phyloP scores from a whole-genome alignment of 2,888 invertebrate species.

The Andrena chrysosceles region DNA sequence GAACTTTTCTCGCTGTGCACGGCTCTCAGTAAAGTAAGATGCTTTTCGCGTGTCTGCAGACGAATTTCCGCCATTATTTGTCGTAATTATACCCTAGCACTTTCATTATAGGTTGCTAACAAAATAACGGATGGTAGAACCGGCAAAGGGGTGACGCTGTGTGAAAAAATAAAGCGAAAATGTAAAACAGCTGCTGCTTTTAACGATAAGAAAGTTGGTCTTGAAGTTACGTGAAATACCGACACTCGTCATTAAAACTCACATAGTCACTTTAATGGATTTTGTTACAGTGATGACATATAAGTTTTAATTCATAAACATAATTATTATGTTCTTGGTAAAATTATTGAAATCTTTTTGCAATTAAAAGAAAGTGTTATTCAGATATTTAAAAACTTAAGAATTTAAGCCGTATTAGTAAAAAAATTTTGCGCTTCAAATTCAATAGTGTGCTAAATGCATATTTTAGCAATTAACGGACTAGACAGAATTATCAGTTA shows the following conservation, averaged over 20 bases:
- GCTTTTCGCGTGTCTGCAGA: not conserved
- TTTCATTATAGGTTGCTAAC: not conserved
- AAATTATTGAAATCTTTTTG: too few species aligned
- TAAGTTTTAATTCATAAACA: not conserved
- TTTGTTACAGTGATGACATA: not conserved
- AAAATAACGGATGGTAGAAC: not conserved
- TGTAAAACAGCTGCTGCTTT: not conserved
- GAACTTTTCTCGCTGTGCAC: slow-evolving; percentile 44
- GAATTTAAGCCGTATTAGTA: too few species aligned
- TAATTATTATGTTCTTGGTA: not conserved
- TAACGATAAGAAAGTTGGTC: not conserved
- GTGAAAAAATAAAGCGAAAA: not conserved
- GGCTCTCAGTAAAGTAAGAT: not conserved
- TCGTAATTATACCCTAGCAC: not conserved
- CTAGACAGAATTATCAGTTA: not conserved
- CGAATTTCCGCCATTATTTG: not conserved
- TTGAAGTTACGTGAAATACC: not conserved
- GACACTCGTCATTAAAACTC: not conserved
- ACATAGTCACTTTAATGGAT: not conserved
- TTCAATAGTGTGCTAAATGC: too few species aligned
- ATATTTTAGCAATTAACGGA: not conserved
- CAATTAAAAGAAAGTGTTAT: too few species aligned
- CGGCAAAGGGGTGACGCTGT: not conserved
- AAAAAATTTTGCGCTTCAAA: too few species aligned
- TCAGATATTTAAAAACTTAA: too few species aligned